These are phyloP conservation scores for Nezara viridula DNA, from an alignment of 2,888 invertebrate species.

Conservation along the genomic window DNA sequence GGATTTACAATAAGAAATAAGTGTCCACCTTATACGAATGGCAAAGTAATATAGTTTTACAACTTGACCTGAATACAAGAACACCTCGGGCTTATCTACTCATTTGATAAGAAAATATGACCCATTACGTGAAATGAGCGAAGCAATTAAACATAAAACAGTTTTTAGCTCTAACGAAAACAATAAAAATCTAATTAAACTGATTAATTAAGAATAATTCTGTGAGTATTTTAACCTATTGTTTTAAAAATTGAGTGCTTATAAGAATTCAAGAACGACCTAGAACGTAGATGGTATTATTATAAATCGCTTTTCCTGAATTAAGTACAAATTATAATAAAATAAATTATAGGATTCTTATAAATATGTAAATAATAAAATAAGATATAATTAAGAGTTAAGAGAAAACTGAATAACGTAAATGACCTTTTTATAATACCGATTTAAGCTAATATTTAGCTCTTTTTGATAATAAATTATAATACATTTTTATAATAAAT, in stretches of 20 bases:
- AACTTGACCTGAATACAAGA: background rate
- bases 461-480: too few species aligned
- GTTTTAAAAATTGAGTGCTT: background rate
- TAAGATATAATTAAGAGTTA: too few species aligned
- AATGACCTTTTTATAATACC: too few species aligned
- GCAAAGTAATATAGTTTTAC: background rate
- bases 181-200: background rate
- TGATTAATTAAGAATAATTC: background rate
- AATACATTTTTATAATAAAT: too few species aligned
- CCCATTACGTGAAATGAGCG: background rate
- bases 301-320: background rate
- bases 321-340: too few species aligned
- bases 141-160: background rate
- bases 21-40: background rate
- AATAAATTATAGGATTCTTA: too few species aligned
- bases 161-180: background rate
- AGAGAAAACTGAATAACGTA: too few species aligned
- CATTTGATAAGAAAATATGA: background rate
- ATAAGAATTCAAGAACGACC: background rate
- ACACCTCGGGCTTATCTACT: background rate
- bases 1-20: too few species aligned
- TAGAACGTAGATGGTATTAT: background rate
- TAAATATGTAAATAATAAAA: too few species aligned
- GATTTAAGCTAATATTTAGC: too few species aligned
- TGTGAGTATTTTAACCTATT: background rate